Percentiles rank a stretch among this genome's conserved stretches.
Evolutionary conservation across 2,888 invertebrate species (phyloP).

Genomic region (Eugnorisma glareosa): DNA sequence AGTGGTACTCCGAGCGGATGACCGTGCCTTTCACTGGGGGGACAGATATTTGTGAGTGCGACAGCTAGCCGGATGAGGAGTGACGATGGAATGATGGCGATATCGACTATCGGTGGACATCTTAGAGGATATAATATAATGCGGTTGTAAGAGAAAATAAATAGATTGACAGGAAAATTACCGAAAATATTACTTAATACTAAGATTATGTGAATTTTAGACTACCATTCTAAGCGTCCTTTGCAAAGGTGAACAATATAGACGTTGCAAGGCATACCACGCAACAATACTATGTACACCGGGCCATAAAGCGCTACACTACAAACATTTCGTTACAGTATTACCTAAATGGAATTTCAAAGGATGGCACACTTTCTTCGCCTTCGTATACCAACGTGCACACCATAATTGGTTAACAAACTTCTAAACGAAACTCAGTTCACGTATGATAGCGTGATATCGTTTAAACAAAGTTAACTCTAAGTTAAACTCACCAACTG

Average conservation of each 20-base stretch:
- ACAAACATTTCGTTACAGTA: constrained; percentile 40
- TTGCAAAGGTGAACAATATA: constrained; percentile 18
- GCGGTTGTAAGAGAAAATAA: constrained; percentile 10
- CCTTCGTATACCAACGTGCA: background rate
- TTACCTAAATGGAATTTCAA: constrained; percentile 9
- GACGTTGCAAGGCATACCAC: background rate
- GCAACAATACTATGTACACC: background rate
- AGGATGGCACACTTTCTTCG: constrained; percentile 30
- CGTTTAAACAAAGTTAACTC: constrained; percentile 9
- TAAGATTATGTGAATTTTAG: background rate
- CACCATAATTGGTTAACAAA: background rate
- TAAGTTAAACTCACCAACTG: constrained; percentile 34
- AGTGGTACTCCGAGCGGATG: constrained; percentile 92
- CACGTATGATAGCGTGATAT: background rate
- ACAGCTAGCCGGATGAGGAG: background rate
- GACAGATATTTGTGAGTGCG: background rate
- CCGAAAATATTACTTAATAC: background rate
- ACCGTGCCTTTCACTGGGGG: constrained; percentile 93
- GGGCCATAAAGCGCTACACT: background rate
- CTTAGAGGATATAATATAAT: constrained; percentile 4
- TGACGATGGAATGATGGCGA: background rate
- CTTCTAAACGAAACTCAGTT: background rate
- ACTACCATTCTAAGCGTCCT: background rate
- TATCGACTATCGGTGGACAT: background rate
- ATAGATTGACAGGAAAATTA: background rate